phyloP scores from a whole-genome alignment of 2,113 vertebrate species.

The Empidonax alnorum region DNA sequence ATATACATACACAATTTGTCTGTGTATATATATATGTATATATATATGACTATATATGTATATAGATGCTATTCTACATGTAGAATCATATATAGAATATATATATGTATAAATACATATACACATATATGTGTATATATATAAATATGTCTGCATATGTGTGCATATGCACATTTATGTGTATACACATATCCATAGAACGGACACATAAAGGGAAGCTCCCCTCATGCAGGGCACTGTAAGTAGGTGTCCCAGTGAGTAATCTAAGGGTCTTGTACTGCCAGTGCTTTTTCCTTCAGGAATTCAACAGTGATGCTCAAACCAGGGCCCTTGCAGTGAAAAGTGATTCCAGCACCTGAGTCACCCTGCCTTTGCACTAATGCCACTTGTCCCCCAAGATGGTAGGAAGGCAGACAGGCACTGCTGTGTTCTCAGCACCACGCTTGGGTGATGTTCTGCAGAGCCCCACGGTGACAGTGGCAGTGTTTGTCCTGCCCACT shows the following conservation, averaged over 20 bases:
- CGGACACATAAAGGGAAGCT: background rate
- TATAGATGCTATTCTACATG: background rate
- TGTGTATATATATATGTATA: too few relatives aligned
- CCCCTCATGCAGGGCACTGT: background rate
- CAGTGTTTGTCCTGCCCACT: rapidly evolving
- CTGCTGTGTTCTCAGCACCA: rapidly evolving
- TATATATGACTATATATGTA: too few relatives aligned
- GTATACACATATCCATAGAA: too few relatives aligned
- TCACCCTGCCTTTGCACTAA: background rate
- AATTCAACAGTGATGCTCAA: too few relatives aligned
- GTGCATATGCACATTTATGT: background rate
- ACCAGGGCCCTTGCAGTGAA: background rate
- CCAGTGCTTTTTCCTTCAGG: rapidly evolving
- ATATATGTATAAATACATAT: rapidly evolving
- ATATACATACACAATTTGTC: background rate
- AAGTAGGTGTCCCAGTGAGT: background rate
- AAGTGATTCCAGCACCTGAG: background rate
- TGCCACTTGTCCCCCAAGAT: background rate
- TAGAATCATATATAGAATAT: background rate
- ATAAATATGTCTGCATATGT: rapidly evolving
- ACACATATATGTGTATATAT: background rate
- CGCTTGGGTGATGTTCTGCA: background rate
- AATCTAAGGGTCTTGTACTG: rapidly evolving
- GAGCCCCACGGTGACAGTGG: background rate
- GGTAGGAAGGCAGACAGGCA: background rate